Conservation (phyloP, 2,888 invertebrate genomes). For the Ypsolopha sequella region DNA sequence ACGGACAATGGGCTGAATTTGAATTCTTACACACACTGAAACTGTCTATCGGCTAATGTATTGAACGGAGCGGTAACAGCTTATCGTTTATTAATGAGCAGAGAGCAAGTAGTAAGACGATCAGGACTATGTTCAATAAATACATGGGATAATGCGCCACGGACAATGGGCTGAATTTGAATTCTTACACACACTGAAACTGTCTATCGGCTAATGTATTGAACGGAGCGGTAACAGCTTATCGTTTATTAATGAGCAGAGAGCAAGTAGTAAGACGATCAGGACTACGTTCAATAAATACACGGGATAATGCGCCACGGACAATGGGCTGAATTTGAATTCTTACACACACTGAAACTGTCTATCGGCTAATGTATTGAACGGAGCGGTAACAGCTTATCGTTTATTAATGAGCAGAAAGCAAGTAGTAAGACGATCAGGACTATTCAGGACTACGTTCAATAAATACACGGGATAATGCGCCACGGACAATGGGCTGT, state of each 20-base stretch:
- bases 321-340: constrained; percentile 39
- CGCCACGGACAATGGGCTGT: constrained; percentile 39
- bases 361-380: constrained; percentile 33
- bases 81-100: constrained; percentile 52
- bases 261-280: constrained; percentile 41
- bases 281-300: constrained; percentile 46
- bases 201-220: constrained; percentile 32
- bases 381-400: constrained; percentile 34
- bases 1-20: constrained; percentile 42
- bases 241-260: constrained; percentile 53
- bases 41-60: constrained; percentile 32
- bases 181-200: constrained; percentile 16
- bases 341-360: constrained; percentile 18
- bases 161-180: constrained; percentile 44
- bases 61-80: constrained; percentile 31
- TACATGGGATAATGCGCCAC: constrained; percentile 34
- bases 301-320: constrained; percentile 33
- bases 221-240: constrained; percentile 32
- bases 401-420: constrained; percentile 58
- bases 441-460: constrained; percentile 32
- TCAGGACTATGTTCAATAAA: constrained; percentile 42
- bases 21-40: too few relatives aligned
- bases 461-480: constrained; percentile 43
- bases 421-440: constrained; percentile 36
- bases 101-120: constrained; percentile 43